phyloP scores from a whole-genome alignment of 2,113 vertebrate species.

The Pitta sordida region DNA sequence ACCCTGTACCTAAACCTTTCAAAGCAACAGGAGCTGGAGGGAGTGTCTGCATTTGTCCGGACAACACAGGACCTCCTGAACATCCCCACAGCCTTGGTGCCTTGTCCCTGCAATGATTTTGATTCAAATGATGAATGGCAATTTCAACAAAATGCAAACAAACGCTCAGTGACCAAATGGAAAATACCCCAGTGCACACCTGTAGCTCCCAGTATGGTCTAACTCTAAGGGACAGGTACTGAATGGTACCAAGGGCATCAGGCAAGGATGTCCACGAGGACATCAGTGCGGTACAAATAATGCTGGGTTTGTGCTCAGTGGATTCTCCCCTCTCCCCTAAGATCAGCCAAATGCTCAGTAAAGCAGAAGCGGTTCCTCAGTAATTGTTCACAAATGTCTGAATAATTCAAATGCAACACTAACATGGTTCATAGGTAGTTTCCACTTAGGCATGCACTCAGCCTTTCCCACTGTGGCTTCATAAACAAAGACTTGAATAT shows the following conservation, averaged over 20 bases:
- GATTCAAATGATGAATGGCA: background rate
- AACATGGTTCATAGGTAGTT: background rate
- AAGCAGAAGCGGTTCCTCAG: background rate
- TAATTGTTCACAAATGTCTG: background rate
- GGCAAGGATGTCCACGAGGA: background rate
- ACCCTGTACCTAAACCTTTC: background rate
- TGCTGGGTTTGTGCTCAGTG: background rate
- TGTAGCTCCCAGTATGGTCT: background rate
- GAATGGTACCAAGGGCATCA: background rate
- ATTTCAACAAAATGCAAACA: background rate
- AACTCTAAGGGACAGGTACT: fast-evolving
- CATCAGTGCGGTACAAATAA: background rate
- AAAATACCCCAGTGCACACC: background rate
- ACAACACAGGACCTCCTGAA: background rate
- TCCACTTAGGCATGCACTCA: background rate
- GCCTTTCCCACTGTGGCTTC: background rate
- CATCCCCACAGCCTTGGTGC: background rate
- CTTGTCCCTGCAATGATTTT: background rate
- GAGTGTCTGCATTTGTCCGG: background rate
- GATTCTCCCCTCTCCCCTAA: background rate
- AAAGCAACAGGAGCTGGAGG: background rate
- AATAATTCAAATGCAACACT: background rate
- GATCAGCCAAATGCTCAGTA: background rate
- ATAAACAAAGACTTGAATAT: background rate
- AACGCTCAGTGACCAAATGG: background rate